phyloP scores from a whole-genome alignment of 1,140 invertebrate species.

The Heliconius melpomene region DNA sequence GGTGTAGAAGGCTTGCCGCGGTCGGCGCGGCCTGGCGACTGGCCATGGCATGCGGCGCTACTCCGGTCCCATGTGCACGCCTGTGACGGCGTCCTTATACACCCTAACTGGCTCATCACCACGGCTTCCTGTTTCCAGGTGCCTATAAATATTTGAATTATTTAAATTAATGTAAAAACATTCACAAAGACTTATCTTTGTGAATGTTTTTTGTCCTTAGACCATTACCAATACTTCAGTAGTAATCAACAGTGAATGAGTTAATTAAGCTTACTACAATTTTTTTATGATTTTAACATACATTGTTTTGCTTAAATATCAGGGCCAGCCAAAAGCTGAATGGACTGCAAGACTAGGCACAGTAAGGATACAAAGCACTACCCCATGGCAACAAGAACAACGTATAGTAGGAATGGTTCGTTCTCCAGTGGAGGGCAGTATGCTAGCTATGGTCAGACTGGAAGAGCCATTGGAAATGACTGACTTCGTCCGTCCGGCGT shows the following conservation, averaged over 20 bases:
- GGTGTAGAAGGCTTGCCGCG: conserved; percentile 84
- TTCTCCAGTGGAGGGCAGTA: conserved; percentile 93
- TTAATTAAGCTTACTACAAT: no score
- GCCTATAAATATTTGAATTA: no score
- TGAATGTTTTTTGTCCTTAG: no score
- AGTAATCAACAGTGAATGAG: no score
- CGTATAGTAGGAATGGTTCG: conserved; percentile 94
- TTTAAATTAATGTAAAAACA: no score
- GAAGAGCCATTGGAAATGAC: conserved; percentile 88
- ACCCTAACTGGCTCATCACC: conserved; percentile 91
- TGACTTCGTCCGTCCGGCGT: conserved; percentile 92
- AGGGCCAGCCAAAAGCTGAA: conserved; percentile 91
- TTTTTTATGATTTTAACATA: no score
- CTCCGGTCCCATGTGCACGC: conserved; percentile 92
- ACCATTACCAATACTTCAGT: no score
- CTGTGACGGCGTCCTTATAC: conserved; percentile 91
- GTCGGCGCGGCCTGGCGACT: conserved; percentile 88
- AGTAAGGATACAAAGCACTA: conserved; percentile 87
- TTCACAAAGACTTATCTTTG: no score
- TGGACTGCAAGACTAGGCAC: conserved; percentile 91
- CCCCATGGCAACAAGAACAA: conserved; percentile 93
- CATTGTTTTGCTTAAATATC: conserved; percentile 18
- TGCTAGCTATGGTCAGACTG: conserved; percentile 90
- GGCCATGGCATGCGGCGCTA: conserved; percentile 94
- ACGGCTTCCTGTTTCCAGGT: conserved; percentile 94